Conservation (phyloP, 2,888 invertebrate species). For the Drosophila paranaensis region DNA sequence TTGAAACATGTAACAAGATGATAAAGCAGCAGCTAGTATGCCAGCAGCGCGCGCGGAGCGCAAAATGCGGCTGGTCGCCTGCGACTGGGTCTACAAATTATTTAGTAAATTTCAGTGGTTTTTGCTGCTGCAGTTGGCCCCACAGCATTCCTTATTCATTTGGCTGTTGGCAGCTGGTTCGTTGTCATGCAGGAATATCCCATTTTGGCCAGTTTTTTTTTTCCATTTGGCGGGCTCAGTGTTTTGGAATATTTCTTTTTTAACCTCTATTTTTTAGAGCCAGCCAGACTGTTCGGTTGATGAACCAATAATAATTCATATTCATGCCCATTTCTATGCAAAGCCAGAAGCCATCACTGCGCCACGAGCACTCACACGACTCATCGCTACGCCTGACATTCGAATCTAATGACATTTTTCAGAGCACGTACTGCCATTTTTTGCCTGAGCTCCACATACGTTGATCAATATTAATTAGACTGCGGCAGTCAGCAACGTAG, state of each 20-base stretch:
- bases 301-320: slow-evolving; percentile 79
- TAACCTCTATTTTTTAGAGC: slow-evolving; percentile 11
- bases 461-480: slow-evolving; percentile 67
- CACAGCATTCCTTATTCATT: slow-evolving; percentile 74
- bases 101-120: slow-evolving; percentile 67
- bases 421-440: slow-evolving; percentile 9
- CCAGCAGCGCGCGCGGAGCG: background rate
- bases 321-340: slow-evolving; percentile 68
- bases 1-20: slow-evolving; percentile 77
- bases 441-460: slow-evolving; percentile 20
- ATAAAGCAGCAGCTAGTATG: slow-evolving; percentile 54
- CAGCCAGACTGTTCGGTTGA: slow-evolving; percentile 48
- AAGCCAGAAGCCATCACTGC: slow-evolving; percentile 22
- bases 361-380: background rate
- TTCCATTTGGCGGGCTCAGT: slow-evolving; percentile 29
- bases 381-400: slow-evolving; percentile 34
- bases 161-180: slow-evolving; percentile 49
- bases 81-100: slow-evolving; percentile 66
- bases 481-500: slow-evolving; percentile 4
- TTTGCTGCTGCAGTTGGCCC: slow-evolving; percentile 19
- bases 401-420: slow-evolving; percentile 56
- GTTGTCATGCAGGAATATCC: slow-evolving; percentile 69
- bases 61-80: slow-evolving; percentile 5
- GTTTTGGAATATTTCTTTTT: slow-evolving; percentile 39
- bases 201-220: slow-evolving; percentile 34